These are phyloP conservation scores for Coracopsis vasa DNA, from an alignment of 2,113 vertebrate genomes.

Conservation along the genomic window DNA sequence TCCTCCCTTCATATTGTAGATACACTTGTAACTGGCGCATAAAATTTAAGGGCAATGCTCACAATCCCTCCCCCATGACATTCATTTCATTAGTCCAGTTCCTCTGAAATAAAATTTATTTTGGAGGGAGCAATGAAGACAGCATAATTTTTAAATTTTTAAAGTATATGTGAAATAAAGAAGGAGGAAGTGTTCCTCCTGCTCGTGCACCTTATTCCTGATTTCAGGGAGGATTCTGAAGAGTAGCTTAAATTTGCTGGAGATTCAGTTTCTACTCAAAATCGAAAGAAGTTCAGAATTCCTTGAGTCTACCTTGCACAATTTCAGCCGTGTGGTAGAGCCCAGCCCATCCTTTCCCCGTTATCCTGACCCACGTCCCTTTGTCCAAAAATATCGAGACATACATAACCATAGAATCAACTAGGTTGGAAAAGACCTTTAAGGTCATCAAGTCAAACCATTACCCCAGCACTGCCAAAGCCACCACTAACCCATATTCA, in stretches of 20 bases:
- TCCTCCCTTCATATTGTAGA: not conserved
- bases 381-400: not conserved
- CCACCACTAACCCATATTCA: not conserved
- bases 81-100: not conserved
- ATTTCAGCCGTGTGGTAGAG: not conserved
- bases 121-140: fast-evolving
- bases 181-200: not conserved
- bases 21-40: not conserved
- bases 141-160: not conserved
- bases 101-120: not conserved
- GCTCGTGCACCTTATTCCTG: not conserved
- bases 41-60: not conserved
- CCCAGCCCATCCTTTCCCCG: not conserved
- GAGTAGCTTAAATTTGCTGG: not conserved
- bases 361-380: not conserved
- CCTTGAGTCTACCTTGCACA: not conserved
- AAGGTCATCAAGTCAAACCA: not conserved
- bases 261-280: not conserved
- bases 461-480: not conserved
- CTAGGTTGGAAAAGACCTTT: not conserved
- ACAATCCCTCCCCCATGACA: not conserved
- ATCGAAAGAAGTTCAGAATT: not conserved
- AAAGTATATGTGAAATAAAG: not conserved
- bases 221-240: not conserved
- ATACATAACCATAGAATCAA: not conserved